Evolutionary conservation across 2,888 invertebrate species (phyloP), one percentile per base, ranked within the genome.

Genomic region (Liodrosophila aerea): DNA sequence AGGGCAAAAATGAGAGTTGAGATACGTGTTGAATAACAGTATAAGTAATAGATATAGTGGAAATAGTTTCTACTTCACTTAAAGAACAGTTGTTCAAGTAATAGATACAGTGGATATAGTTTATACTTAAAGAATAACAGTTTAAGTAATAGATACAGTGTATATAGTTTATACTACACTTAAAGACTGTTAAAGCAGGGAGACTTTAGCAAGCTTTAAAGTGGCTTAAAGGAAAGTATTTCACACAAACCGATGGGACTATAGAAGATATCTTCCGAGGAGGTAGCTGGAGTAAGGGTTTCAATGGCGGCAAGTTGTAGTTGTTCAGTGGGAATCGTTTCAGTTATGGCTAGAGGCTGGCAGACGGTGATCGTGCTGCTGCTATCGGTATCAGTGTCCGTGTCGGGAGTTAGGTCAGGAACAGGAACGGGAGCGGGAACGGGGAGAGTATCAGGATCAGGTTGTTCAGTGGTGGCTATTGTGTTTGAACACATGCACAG

Each of bases 211-310:
- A n/a, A 22, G 22, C 22, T 22, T 22, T 22, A 22, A 22, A 4
- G 22, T 22, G 2, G 2, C 22, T 22, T 22, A 22, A 22, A 22
- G 29, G n/a, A 44, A 8, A 7, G 22, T n/a, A n/a, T n/a, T n/a
- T n/a, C n/a, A n/a, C 63, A 88, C 89, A 69, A 85, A 89, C 89
- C 89, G 66, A 88, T 85, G 66, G 89, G 88, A 84, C 89, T 89
- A 76, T 87, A 88, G 73, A 86, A 89, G 31, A 88, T 73, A 64
- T 89, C 89, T 75, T 89, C 89, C 56, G 87, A 75, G 61, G 89
- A 89, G 39, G 88, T 87, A 45, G 87, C 87, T 43, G 87, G 86
- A 60, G 85, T 83, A 29, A 85, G 54, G 46, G 68, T 80, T 53
- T 83, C 70, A 30, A 80, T 53, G 5, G 57, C 62, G 62, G 75